Conservation (phyloP, 2,888 invertebrate genomes). For the Leptinotarsa haldemani region DNA sequence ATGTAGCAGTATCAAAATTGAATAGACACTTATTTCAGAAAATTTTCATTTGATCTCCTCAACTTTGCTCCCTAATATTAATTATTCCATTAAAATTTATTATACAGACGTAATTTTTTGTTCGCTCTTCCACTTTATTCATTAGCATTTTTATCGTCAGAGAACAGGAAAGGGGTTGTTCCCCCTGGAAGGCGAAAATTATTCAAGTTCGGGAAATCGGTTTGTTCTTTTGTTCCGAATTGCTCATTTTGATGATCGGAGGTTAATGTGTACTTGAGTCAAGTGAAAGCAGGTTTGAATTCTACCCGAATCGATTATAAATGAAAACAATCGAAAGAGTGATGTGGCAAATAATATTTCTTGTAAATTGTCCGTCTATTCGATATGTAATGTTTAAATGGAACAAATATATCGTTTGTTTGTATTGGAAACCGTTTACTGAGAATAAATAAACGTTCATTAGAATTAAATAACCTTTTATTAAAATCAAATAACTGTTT, state of each 20-base stretch:
- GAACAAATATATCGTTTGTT: too few species aligned
- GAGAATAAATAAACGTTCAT: neutral
- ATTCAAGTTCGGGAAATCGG: neutral
- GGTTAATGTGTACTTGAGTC: neutral
- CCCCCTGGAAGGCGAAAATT: neutral
- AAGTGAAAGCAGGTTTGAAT: neutral
- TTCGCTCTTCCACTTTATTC: constrained; percentile 14
- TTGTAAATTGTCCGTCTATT: too few species aligned
- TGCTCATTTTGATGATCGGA: neutral
- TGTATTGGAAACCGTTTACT: too few species aligned
- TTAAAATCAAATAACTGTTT: neutral
- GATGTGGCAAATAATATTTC: too few species aligned
- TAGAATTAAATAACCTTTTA: neutral
- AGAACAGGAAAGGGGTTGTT: constrained; percentile 1
- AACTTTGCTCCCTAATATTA: constrained; percentile 9
- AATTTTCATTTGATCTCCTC: neutral
- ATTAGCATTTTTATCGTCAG: constrained; percentile 9
- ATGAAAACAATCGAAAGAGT: too few species aligned
- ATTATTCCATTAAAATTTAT: constrained; percentile 19
- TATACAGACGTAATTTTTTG: constrained; percentile 5
- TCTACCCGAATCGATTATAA: too few species aligned
- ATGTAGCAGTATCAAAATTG: neutral
- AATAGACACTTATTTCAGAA: neutral
- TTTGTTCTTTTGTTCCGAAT: constrained; percentile 7
- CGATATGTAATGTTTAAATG: too few species aligned